phyloP scores from a whole-genome alignment of 2,113 vertebrate species.

The Kryptolebias marmoratus region DNA sequence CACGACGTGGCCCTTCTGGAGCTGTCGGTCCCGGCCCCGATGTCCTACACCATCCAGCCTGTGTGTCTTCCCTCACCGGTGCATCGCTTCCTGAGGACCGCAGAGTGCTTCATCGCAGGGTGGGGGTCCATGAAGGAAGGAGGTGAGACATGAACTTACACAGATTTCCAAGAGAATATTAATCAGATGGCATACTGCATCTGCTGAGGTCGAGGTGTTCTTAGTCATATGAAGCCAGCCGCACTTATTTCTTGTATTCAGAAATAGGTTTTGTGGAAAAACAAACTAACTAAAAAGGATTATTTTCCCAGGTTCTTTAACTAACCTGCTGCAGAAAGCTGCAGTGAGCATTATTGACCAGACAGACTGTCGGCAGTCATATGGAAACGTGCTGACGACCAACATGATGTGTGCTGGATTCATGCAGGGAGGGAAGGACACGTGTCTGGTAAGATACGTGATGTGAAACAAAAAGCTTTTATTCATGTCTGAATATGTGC shows the following conservation, averaged over 20 bases:
- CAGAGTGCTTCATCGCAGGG: constrained; percentile 90
- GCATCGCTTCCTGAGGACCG: constrained; percentile 81
- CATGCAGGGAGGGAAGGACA: constrained; percentile 88
- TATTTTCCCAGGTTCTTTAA: constrained; percentile 81
- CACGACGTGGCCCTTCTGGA: constrained; percentile 91
- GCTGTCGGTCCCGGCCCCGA: constrained; percentile 78
- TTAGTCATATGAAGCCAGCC: no score
- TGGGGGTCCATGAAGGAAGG: constrained; percentile 88
- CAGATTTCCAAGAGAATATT: not conserved
- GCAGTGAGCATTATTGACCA: constrained; percentile 86
- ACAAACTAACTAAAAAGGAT: no score
- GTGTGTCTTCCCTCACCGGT: constrained; percentile 87
- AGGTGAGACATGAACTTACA: constrained; percentile 61
- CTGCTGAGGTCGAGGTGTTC: no score
- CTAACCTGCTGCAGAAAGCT: constrained; percentile 89
- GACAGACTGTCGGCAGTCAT: constrained; percentile 86
- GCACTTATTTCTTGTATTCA: no score
- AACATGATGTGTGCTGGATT: constrained; percentile 93
- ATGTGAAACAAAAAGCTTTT: not conserved
- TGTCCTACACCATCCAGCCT: constrained; percentile 85
- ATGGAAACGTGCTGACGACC: constrained; percentile 86
- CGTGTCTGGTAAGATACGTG: constrained; percentile 87
- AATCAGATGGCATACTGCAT: no score
- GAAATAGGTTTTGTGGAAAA: no score
- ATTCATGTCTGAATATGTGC: not conserved